phyloP scores from a whole-genome alignment of 2,888 invertebrate genomes.

The Seladonia tumulorum region DNA sequence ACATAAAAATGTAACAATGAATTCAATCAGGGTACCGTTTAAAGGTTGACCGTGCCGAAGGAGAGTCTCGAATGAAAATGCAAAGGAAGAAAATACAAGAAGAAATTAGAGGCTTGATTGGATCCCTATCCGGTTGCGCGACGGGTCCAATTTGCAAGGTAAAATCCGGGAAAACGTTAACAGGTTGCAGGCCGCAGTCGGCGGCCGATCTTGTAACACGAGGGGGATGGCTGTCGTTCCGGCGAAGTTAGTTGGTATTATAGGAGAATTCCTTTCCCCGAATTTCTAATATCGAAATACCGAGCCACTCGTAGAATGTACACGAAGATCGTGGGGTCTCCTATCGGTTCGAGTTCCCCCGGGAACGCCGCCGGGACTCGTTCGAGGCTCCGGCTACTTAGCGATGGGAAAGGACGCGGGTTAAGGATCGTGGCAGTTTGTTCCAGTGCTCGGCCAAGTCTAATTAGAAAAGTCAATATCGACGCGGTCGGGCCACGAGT shows the following conservation, averaged over 20 bases:
- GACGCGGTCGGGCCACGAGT: slow-evolving; percentile 61
- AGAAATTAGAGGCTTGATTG: neutral
- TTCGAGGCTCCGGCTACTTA: slow-evolving; percentile 46
- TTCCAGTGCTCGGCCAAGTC: slow-evolving; percentile 69
- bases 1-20: too few relatives aligned
- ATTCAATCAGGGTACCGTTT: too few relatives aligned
- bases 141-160: neutral
- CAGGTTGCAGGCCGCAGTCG: neutral
- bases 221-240: neutral
- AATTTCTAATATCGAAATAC: slow-evolving; percentile 23
- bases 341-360: slow-evolving; percentile 14
- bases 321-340: slow-evolving; percentile 15
- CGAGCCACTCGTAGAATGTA: slow-evolving; percentile 14
- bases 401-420: slow-evolving; percentile 39
- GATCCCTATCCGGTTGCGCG: neutral
- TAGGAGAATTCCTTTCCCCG: slow-evolving; percentile 1
- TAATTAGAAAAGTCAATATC: slow-evolving; percentile 79
- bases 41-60: too few relatives aligned
- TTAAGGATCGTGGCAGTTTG: slow-evolving; percentile 64
- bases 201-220: neutral
- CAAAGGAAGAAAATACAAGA: neutral
- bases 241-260: neutral
- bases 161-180: neutral
- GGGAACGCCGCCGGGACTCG: slow-evolving; percentile 39
- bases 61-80: neutral